Evolutionary conservation across 2,888 invertebrate genomes (phyloP).

Genomic region (Linyphia triangularis): DNA sequence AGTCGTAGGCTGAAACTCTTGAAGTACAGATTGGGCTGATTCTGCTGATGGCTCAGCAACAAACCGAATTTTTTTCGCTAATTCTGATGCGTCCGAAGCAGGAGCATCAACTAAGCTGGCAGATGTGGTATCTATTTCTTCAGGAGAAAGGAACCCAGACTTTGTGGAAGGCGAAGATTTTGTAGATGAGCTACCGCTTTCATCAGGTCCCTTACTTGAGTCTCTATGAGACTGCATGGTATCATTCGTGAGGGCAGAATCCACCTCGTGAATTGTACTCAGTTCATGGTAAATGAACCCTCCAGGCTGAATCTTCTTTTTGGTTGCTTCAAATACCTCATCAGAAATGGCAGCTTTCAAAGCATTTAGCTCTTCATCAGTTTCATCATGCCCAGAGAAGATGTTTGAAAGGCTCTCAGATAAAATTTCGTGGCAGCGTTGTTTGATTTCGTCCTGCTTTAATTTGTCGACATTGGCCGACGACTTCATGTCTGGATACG

Average conservation of each 20-base stretch:
- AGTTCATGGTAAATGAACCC: conserved; percentile 57
- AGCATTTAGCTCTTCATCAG: neutral
- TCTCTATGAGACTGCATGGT: neutral
- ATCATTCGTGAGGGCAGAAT: conserved; percentile 55
- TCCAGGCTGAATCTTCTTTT: neutral
- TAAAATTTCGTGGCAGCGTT: conserved; percentile 27
- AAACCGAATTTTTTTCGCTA: conserved; percentile 51
- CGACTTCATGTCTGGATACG: neutral
- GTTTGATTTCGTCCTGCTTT: neutral
- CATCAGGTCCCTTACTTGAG: neutral
- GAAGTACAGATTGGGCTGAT: neutral
- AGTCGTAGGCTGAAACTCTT: neutral
- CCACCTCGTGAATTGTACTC: conserved; percentile 68
- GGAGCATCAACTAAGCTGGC: conserved; percentile 55
- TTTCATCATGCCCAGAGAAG: neutral
- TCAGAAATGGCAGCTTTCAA: neutral
- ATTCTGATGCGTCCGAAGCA: conserved; percentile 17
- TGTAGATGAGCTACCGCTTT: neutral
- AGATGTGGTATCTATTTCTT: conserved; percentile 5
- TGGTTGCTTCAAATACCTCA: neutral
- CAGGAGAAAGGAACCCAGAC: neutral
- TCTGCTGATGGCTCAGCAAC: neutral
- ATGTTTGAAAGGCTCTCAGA: neutral
- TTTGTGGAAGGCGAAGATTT: neutral
- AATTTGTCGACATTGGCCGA: neutral